Conservation (phyloP, 2,797 vertebrate species). For the Epinephelus coioides region DNA sequence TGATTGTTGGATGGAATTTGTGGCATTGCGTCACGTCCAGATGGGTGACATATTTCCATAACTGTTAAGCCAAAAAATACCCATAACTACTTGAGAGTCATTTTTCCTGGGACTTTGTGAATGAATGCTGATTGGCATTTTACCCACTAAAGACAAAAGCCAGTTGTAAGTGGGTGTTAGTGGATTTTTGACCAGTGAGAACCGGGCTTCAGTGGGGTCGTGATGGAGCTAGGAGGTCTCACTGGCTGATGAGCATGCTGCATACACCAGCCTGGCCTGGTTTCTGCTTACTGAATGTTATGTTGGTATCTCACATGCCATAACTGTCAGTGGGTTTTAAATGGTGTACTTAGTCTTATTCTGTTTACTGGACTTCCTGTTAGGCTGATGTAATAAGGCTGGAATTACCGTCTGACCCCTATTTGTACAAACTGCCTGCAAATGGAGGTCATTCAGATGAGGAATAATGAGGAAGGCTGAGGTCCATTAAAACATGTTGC, state of each 20-base stretch:
- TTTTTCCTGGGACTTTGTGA: too few species aligned
- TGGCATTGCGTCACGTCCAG: too few species aligned
- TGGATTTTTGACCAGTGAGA: too few species aligned
- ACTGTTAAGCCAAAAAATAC: too few species aligned
- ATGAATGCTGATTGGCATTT: too few species aligned
- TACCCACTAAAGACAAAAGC: too few species aligned
- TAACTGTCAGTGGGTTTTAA: slow-evolving; percentile 73
- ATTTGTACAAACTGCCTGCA: slow-evolving; percentile 54
- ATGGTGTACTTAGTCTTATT: slow-evolving; percentile 72
- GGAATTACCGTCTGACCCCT: slow-evolving; percentile 70
- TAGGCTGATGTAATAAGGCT: slow-evolving; percentile 73
- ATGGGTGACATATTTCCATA: too few species aligned
- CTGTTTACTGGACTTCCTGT: slow-evolving; percentile 75
- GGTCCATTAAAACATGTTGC: slow-evolving; percentile 53
- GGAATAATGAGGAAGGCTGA: slow-evolving; percentile 52
- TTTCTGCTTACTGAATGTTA: slow-evolving; percentile 47
- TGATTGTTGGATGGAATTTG: too few species aligned
- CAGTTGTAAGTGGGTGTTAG: too few species aligned
- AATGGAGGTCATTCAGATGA: slow-evolving; percentile 63
- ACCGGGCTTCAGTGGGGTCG: not conserved
- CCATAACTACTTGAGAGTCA: too few species aligned
- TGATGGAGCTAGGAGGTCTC: slow-evolving; percentile 21
- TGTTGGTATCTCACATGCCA: slow-evolving; percentile 46
- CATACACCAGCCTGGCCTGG: slow-evolving; percentile 50
- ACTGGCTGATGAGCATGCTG: slow-evolving; percentile 1